Evolutionary conservation across 92 coral and sea anemone species (phyloP).

Genomic region (Actinostola sp.): DNA sequence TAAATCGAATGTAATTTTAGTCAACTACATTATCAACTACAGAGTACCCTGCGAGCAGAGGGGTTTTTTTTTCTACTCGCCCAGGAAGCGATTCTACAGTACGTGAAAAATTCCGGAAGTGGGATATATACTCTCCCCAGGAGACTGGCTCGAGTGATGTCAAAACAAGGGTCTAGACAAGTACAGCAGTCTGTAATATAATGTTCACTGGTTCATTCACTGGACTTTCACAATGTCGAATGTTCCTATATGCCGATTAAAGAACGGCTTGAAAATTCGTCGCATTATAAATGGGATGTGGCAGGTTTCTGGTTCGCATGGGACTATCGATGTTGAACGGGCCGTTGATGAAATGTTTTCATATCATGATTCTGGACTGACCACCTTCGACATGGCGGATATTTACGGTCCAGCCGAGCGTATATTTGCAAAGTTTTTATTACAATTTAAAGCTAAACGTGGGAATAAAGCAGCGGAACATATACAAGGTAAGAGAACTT

Average conservation of each 20-base stretch:
- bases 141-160: no score
- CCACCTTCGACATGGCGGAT: conserved; percentile 89
- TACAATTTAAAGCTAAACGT: conserved; percentile 56
- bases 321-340: conserved; percentile 60
- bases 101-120: no score
- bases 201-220: no score
- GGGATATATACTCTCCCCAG: no score
- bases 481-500: conserved; percentile 69
- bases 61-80: no score
- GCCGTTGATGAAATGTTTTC: conserved; percentile 75
- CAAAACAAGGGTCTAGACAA: no score
- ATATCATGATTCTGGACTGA: conserved; percentile 76
- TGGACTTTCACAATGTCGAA: conserved; percentile 23
- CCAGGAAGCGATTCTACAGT: no score
- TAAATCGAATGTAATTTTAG: no score
- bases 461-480: conserved; percentile 50
- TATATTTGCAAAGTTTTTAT: conserved; percentile 74
- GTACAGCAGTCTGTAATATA: no score
- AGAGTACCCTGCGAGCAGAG: no score
- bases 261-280: conserved; percentile 75
- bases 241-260: conserved; percentile 65
- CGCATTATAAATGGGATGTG: conserved; percentile 88
- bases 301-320: conserved; percentile 90
- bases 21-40: no score
- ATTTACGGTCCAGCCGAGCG: conserved; percentile 91